Evolutionary conservation across 1,140 invertebrate species (phyloP).

Genomic region (Diplogasteroides magnus): DNA sequence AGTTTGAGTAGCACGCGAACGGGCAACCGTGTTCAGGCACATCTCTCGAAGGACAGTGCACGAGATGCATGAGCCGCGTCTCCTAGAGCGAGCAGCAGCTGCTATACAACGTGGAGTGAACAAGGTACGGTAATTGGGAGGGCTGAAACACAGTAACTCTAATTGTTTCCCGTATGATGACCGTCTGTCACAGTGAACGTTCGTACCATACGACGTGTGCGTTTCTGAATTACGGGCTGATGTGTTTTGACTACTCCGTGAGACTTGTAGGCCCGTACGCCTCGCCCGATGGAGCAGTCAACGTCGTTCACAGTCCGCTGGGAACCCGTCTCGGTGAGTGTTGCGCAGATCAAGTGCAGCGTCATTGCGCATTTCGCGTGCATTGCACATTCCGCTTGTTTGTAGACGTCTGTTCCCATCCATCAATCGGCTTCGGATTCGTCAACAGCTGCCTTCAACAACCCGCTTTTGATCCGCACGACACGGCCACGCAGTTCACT

Average conservation of each 20-base stretch:
- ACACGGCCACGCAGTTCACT: neutral
- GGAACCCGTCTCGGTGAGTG: too few species aligned
- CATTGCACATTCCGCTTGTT: too few species aligned
- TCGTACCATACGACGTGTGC: too few species aligned
- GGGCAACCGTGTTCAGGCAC: neutral
- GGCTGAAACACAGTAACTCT: too few species aligned
- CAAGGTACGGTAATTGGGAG: neutral
- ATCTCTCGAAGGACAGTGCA: neutral
- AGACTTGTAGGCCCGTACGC: neutral
- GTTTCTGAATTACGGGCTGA: too few species aligned
- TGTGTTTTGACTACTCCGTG: too few species aligned
- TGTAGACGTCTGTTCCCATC: too few species aligned
- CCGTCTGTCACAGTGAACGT: neutral
- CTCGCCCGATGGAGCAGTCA: neutral
- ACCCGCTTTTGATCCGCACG: neutral
- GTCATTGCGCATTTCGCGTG: too few species aligned
- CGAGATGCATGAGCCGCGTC: neutral
- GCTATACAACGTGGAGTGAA: neutral
- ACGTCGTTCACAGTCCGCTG: too few species aligned
- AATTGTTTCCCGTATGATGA: too few species aligned
- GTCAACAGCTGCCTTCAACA: neutral
- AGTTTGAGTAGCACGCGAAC: too few species aligned
- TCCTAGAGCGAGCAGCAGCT: neutral
- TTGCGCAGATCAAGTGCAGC: too few species aligned
- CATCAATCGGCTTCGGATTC: neutral